Base-by-base conservation (phyloP, 2,113 vertebrate genomes). In the Sapayoa aenigma region DNA sequence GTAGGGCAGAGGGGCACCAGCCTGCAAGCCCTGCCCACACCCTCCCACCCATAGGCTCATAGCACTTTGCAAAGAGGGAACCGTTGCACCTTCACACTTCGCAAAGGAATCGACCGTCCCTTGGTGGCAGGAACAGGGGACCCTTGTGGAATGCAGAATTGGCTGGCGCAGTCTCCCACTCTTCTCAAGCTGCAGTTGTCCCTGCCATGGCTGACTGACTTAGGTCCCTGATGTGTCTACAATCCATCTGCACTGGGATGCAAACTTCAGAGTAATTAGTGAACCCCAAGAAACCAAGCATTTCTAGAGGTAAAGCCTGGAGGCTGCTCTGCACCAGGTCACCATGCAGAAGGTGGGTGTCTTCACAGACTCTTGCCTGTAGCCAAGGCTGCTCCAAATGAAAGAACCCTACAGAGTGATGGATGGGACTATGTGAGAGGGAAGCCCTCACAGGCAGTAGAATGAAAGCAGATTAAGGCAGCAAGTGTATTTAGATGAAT, bases 401-500 rank as follows among this genome's bases (percentile, higher is more conserved):
- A 86, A 59, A 0, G 0, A 90, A 24, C 31, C 27, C 24, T 75
- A 30, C 35, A 37, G 75, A 56, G 20, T 73, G 58, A 18, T 6
- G 17, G 75, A 41, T 84, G 63, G 62, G 59, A 65, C 72, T 71
- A 2, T 2, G 20, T n/a, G 68, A 31, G 87, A 41, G 25, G 39
- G 37, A 24, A 65, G 23, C 80, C 55, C 63, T 90, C 87, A 60
- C 55, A 31, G 59, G 59, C 89, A 81, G 59, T 0, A 2, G 55
- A 37, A 56, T 49, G 80, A 52, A 92, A 95, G 76, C 49, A 84
- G 80, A 77, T 92, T 84, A 86, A 74, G 76, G 84, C 84, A 92
- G 84, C 25, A 39, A 90, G 75, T 10, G 71, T 85, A 58, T 82
- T 93, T 90, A 28, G 69, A 63, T 3, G 37, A 84, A 46, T 80